Conservation (phyloP, 2,888 invertebrate genomes). For the Euclidia mi region DNA sequence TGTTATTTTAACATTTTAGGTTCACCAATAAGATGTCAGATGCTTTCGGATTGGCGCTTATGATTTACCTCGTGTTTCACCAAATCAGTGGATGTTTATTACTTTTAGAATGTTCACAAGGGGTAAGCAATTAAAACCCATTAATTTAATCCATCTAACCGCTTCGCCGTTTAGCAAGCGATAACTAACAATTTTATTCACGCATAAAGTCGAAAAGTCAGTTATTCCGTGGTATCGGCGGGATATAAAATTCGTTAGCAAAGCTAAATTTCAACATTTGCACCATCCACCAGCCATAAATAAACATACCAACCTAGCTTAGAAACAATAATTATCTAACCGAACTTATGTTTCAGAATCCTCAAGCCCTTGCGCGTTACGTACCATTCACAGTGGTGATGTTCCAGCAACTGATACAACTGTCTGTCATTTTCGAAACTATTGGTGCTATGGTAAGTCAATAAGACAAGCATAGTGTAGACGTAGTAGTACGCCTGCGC, state of each 20-base stretch:
- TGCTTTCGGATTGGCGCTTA: conserved; percentile 35
- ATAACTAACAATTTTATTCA: too few species aligned
- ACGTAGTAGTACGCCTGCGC: too few species aligned
- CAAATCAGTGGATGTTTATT: conserved; percentile 22
- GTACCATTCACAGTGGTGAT: conserved; percentile 36
- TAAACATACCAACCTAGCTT: too few species aligned
- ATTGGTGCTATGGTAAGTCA: conserved; percentile 48
- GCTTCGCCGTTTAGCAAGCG: too few species aligned
- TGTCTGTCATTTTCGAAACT: conserved; percentile 43
- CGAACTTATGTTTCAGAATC: conserved; percentile 26
- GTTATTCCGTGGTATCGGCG: background rate
- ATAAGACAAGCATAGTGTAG: too few species aligned
- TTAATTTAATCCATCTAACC: too few species aligned
- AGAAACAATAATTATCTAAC: background rate
- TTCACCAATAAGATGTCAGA: conserved; percentile 36
- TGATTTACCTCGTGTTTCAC: conserved; percentile 17
- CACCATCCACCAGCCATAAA: background rate
- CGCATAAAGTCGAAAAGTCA: background rate
- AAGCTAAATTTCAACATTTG: too few species aligned
- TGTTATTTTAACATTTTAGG: conserved; percentile 36
- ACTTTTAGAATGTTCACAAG: conserved; percentile 26
- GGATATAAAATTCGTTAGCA: too few species aligned
- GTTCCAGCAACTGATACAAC: conserved; percentile 42
- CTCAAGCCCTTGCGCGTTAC: conserved; percentile 39
- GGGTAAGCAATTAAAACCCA: conserved; percentile 31